A percentile compares a stretch with the other conserved stretches of the same genome.
Evolutionary conservation across 2,888 invertebrate genomes (phyloP).

Genomic region (Tiliacea citrago): DNA sequence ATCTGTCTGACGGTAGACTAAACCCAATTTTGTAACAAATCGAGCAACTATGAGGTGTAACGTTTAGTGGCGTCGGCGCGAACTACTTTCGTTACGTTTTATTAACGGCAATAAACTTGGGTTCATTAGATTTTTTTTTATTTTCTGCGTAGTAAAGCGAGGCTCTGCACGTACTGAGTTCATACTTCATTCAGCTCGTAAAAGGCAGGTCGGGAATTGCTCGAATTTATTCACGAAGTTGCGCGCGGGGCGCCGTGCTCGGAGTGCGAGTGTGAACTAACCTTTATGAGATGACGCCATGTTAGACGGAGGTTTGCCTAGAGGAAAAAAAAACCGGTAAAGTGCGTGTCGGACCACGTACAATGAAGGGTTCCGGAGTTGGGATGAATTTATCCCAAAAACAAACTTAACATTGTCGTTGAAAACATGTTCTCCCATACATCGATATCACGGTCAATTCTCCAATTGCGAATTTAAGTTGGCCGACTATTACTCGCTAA

Average conservation of each 20-base stretch:
- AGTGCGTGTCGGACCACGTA: too few relatives aligned
- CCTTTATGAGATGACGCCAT: constrained; percentile 64
- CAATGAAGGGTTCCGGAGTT: too few relatives aligned
- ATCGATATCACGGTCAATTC: too few relatives aligned
- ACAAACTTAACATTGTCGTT: too few relatives aligned
- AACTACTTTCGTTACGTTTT: constrained; percentile 79
- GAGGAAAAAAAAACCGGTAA: constrained; percentile 32
- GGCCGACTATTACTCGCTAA: too few relatives aligned
- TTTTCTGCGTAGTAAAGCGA: constrained; percentile 79
- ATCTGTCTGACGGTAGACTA: constrained; percentile 47
- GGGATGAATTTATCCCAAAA: too few relatives aligned
- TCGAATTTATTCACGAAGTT: constrained; percentile 81
- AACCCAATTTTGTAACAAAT: constrained; percentile 67
- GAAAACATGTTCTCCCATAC: too few relatives aligned
- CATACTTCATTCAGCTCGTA: constrained; percentile 83
- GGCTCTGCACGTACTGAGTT: constrained; percentile 79
- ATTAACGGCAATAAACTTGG: constrained; percentile 80
- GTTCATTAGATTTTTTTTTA: constrained; percentile 86
- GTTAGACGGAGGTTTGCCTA: constrained; percentile 43
- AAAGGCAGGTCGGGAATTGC: constrained; percentile 79
- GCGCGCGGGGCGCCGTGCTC: constrained; percentile 55
- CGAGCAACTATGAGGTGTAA: constrained; percentile 71
- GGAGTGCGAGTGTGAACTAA: constrained; percentile 62
- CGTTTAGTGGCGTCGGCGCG: constrained; percentile 70
- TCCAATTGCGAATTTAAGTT: too few relatives aligned